Conservation (phyloP, 92 coral and sea anemone species). For the Palythoa grandiflora region DNA sequence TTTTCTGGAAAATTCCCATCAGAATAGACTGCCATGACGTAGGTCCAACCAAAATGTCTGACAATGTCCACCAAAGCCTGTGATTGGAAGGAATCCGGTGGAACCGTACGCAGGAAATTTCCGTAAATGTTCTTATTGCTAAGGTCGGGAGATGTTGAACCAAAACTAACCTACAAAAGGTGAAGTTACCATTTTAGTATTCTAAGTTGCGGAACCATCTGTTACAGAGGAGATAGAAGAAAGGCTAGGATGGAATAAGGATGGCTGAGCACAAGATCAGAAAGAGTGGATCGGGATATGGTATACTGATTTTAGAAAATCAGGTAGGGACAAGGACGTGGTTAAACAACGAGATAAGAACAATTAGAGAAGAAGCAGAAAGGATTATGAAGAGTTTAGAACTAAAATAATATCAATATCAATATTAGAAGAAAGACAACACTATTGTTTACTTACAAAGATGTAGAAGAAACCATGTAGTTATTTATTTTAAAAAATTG, state of each 20-base stretch:
- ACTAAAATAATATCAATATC: too few relatives aligned
- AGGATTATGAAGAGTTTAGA: too few relatives aligned
- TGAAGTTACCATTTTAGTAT: not conserved
- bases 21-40: constrained; percentile 52
- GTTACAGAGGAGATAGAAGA: not conserved
- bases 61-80: constrained; percentile 84
- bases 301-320: too few relatives aligned
- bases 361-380: too few relatives aligned
- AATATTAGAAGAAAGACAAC: too few relatives aligned
- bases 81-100: constrained; percentile 94
- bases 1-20: constrained; percentile 37
- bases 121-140: constrained; percentile 93
- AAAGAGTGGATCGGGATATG: too few relatives aligned
- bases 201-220: not conserved
- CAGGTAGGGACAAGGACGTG: not conserved
- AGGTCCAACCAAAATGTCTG: constrained; percentile 49
- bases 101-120: constrained; percentile 91
- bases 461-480: too few relatives aligned
- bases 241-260: not conserved
- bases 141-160: constrained; percentile 85
- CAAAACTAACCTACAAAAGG: constrained; percentile 67
- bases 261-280: not conserved
- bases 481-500: too few relatives aligned
- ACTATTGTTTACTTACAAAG: too few relatives aligned
- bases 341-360: not conserved